These are phyloP conservation scores for Trachurus trachurus DNA, from an alignment of 2,797 vertebrate species.

Conservation along the genomic window DNA sequence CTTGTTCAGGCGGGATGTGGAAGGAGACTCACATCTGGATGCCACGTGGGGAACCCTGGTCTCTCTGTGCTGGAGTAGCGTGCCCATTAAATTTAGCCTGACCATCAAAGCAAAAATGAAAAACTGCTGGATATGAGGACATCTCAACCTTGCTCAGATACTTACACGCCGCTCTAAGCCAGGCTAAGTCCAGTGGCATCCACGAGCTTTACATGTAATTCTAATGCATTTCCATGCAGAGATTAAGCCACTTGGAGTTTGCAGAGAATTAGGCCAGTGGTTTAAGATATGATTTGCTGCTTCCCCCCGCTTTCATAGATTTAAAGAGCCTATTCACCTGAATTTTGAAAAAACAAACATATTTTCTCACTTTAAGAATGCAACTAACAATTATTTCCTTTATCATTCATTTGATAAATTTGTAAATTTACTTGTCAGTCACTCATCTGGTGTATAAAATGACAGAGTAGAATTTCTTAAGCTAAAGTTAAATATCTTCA, in stretches of 20 bases:
- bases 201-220: conserved; percentile 45
- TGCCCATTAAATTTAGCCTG: conserved; percentile 23
- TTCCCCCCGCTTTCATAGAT: conserved; percentile 9
- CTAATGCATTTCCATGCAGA: conserved; percentile 55
- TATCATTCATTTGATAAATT: neutral
- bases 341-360: neutral
- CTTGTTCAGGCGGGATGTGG: conserved; percentile 15
- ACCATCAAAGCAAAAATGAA: conserved; percentile 30
- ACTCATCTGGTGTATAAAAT: neutral
- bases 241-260: conserved; percentile 64
- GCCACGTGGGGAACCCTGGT: conserved; percentile 62
- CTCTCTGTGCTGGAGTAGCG: conserved; percentile 18
- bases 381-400: neutral
- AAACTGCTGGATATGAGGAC: conserved; percentile 57
- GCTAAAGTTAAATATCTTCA: neutral
- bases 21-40: conserved; percentile 69
- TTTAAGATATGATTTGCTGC: conserved; percentile 32
- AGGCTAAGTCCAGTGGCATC: conserved; percentile 40
- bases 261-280: conserved; percentile 52
- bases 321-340: conserved; percentile 15
- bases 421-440: neutral
- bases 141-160: conserved; percentile 2
- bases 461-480: neutral
- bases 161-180: conserved; percentile 50
- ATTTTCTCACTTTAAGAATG: neutral